phyloP scores from a whole-genome alignment of 2,113 vertebrate species.

The Prochilodus magdalenae region DNA sequence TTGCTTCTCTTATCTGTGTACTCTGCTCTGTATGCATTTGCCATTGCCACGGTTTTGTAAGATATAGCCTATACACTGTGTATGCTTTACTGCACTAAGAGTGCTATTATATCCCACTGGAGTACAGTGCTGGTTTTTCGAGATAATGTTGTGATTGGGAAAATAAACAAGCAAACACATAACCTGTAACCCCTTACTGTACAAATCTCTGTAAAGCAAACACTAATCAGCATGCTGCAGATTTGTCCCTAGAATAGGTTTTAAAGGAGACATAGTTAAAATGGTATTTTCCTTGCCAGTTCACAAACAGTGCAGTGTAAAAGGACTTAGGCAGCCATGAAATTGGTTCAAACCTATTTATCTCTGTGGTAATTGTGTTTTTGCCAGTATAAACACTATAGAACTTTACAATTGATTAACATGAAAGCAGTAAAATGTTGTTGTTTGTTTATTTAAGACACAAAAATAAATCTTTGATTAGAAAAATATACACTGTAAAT shows the following conservation, averaged over 20 bases:
- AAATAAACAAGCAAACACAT: neutral
- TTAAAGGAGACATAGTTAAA: neutral
- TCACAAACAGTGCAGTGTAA: too few species aligned
- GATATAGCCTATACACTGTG: slow-evolving; percentile 11
- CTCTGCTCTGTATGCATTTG: slow-evolving; percentile 44
- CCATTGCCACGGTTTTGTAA: slow-evolving; percentile 21
- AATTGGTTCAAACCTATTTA: too few species aligned
- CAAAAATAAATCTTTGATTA: too few species aligned
- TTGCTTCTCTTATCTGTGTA: slow-evolving; percentile 17
- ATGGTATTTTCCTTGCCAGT: too few species aligned
- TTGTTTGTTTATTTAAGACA: too few species aligned
- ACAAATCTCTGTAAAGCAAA: neutral
- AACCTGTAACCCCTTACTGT: neutral
- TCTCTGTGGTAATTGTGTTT: too few species aligned
- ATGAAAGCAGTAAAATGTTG: too few species aligned
- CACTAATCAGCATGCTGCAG: neutral
- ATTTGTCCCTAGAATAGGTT: neutral
- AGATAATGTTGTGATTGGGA: slow-evolving; percentile 29
- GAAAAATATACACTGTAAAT: too few species aligned
- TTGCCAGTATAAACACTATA: too few species aligned
- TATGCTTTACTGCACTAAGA: neutral
- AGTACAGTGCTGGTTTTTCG: neutral
- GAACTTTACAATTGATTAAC: too few species aligned
- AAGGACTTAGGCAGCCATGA: too few species aligned
- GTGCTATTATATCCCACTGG: neutral